These are phyloP conservation scores for Pterostichus madidus DNA, from an alignment of 2,888 invertebrate genomes.

Conservation along the genomic window DNA sequence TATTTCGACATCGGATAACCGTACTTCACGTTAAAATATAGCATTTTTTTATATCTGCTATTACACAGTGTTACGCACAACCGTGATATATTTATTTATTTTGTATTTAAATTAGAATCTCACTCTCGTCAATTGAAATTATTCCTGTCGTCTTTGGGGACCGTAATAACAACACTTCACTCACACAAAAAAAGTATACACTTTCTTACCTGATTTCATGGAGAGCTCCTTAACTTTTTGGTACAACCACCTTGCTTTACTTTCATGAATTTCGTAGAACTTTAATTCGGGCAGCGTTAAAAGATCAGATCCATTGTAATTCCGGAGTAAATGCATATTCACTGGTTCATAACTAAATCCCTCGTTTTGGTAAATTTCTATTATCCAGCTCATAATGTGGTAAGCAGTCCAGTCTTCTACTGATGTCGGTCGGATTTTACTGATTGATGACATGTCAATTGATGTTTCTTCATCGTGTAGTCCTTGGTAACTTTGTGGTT, in stretches of 20 bases:
- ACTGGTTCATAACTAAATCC: slow-evolving; percentile 43
- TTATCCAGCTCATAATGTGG: slow-evolving; percentile 47
- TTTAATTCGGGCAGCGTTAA: slow-evolving; percentile 13
- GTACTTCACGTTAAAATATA: too few species aligned
- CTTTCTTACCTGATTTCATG: not conserved
- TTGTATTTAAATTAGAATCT: too few species aligned
- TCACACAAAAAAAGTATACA: too few species aligned
- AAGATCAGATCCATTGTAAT: slow-evolving; percentile 26
- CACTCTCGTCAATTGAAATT: too few species aligned
- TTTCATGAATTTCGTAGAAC: slow-evolving; percentile 44
- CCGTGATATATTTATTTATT: too few species aligned
- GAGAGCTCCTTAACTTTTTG: slow-evolving; percentile 47
- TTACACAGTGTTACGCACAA: too few species aligned
- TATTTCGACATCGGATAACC: too few species aligned
- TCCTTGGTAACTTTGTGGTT: not conserved
- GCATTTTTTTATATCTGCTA: too few species aligned
- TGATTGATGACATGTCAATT: not conserved
- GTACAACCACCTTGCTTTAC: slow-evolving; percentile 36
- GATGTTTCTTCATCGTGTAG: slow-evolving; percentile 13
- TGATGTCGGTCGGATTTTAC: slow-evolving; percentile 4
- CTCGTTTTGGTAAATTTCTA: slow-evolving; percentile 44
- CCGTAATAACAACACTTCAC: too few species aligned
- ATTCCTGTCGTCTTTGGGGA: too few species aligned
- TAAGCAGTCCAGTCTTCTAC: slow-evolving; percentile 40
- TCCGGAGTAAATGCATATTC: slow-evolving; percentile 47